Percentiles rank a stretch among this genome's conserved stretches.
These are phyloP conservation scores for Rhyacophila brunnea DNA, from an alignment of 1,140 invertebrate genomes.

Conservation along the genomic window DNA sequence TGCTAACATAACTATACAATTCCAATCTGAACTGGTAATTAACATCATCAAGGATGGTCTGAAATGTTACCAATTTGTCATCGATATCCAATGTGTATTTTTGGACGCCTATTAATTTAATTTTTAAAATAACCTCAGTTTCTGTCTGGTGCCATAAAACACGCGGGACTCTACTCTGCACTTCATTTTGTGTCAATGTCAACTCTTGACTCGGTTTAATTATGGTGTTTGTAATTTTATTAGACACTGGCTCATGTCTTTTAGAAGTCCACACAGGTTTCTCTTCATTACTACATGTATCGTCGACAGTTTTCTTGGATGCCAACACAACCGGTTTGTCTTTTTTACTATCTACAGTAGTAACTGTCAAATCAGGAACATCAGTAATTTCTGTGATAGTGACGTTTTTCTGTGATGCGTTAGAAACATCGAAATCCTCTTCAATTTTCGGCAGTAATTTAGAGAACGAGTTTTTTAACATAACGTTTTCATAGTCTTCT, in stretches of 20 bases:
- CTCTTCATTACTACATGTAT: not conserved
- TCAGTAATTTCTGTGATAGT: no score
- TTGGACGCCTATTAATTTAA: constrained; percentile 7
- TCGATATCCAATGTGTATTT: constrained; percentile 8
- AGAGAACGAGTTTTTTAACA: no score
- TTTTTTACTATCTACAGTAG: no score
- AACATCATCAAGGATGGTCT: not conserved
- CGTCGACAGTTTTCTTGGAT: not conserved
- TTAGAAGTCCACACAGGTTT: not conserved
- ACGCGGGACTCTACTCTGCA: not conserved
- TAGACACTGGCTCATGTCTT: constrained; percentile 1
- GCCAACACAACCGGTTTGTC: not conserved
- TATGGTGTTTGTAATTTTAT: not conserved
- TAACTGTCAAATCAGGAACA: no score
- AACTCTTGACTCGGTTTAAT: not conserved
- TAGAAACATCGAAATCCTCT: no score
- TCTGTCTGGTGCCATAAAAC: constrained; percentile 16
- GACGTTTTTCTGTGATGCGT: no score
- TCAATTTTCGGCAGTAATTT: no score
- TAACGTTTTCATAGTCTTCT: not conserved
- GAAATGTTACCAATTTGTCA: constrained; percentile 4
- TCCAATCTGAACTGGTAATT: constrained; percentile 1
- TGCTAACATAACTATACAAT: not conserved
- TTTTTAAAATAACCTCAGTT: constrained; percentile 11
- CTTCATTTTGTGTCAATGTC: not conserved